Evolutionary conservation across 1,140 invertebrate genomes (phyloP), one percentile per base, ranked within the genome.

Genomic region (Araneus ventricosus): DNA sequence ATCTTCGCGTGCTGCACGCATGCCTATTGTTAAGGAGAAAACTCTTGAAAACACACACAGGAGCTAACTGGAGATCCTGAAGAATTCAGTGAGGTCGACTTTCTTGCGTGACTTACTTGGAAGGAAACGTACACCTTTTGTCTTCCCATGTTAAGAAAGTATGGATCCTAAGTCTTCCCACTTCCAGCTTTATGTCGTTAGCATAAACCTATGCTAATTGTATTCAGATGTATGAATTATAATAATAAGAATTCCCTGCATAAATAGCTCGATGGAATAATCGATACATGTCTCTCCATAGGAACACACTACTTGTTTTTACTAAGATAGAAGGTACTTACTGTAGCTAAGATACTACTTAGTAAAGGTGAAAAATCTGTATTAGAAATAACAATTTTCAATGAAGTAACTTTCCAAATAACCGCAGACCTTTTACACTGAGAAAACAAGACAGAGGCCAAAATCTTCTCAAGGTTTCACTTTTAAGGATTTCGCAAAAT

Each of bases 61-160:
- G 59, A 70, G 37, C 30, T 57, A 37, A 34, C 22, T 61, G 24
- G 61, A 45, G 86, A 59, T 91, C 80, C 37, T 85, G 90, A 90
- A 90, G 89, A 90, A 90, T 90, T 90, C 52, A 17, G 30, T 22
- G 79, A 75, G 39, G 67, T 84, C 84, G 91, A 88, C 91, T 93
- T 93, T 93, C 91, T 93, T 61, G 91, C 91, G 91, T 93, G 91
- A 75, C 67, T 45, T 41, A 24, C 75, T 57, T 8, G 34, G n/a
- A 37, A 61, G 90, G 82, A 92, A 92, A 88, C 85, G 63, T 75
- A 93, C 91, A 93, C 91, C 91, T 88, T 93, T 93, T 87, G 85
- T 88, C 91, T 93, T 93, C 85, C 67, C 85, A 87, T 30, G 91
- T 24, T 27, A 45, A 61, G 59, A 37, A 88, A 93, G 85, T 75